phyloP scores from a whole-genome alignment of 2,888 invertebrate species.

The Taenaris catops region DNA sequence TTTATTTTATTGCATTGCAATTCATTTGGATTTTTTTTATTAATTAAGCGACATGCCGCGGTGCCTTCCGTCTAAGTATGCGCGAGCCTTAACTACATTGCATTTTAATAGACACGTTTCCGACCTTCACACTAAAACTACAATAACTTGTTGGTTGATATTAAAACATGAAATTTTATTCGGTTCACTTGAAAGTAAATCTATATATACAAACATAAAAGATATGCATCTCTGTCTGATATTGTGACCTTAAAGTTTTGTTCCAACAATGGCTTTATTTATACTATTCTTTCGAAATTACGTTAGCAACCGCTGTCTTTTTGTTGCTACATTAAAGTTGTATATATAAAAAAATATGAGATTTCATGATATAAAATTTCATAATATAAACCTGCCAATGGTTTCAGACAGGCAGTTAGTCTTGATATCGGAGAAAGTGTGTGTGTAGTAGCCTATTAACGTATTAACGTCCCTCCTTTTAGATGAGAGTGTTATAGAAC shows the following conservation, averaged over 20 bases:
- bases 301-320: too few relatives aligned
- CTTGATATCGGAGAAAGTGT: too few relatives aligned
- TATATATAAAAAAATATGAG: too few relatives aligned
- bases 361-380: too few relatives aligned
- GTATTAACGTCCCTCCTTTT: too few relatives aligned
- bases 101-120: constrained; percentile 17
- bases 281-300: constrained; percentile 7
- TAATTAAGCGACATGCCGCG: background rate
- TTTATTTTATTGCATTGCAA: too few relatives aligned
- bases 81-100: constrained; percentile 17
- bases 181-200: constrained; percentile 8
- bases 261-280: constrained; percentile 4
- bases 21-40: too few relatives aligned
- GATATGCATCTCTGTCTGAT: constrained; percentile 5
- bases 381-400: too few relatives aligned
- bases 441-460: too few relatives aligned
- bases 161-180: constrained; percentile 2
- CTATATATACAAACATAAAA: constrained; percentile 13
- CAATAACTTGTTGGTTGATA: constrained; percentile 2
- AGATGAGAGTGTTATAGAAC: too few relatives aligned
- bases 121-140: constrained; percentile 1
- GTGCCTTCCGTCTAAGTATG: background rate
- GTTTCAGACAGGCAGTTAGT: too few relatives aligned
- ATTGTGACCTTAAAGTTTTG: constrained; percentile 10
- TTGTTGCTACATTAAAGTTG: too few relatives aligned